Percentiles rank a stretch among this genome's conserved stretches.
phyloP scores from a whole-genome alignment of 2,888 invertebrate genomes.

The Oscheius onirici region DNA sequence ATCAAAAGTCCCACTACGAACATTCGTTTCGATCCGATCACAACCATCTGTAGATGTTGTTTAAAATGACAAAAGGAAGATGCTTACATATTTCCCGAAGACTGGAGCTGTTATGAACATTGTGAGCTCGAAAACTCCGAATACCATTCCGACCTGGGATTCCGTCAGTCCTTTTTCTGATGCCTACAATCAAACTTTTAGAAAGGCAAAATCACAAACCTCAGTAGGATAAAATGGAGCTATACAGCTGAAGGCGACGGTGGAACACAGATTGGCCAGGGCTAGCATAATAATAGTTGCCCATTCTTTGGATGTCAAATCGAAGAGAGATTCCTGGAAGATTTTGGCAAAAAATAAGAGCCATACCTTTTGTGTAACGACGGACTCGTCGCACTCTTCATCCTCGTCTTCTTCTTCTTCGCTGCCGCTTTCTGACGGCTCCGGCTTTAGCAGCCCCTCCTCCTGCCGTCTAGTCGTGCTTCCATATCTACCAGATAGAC shows the following conservation, averaged over 20 bases:
- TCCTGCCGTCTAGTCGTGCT: slow-evolving; percentile 32
- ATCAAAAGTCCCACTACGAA: slow-evolving; percentile 86
- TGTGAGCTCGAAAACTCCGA: slow-evolving; percentile 70
- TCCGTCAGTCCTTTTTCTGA: slow-evolving; percentile 65
- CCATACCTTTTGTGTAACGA: slow-evolving; percentile 7
- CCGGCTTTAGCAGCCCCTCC: slow-evolving; percentile 31
- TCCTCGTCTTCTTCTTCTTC: slow-evolving; percentile 35
- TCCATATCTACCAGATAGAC: slow-evolving; percentile 30
- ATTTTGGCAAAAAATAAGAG: too few species aligned
- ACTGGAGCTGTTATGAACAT: slow-evolving; percentile 71
- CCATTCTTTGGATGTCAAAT: slow-evolving; percentile 55
- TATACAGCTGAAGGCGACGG: slow-evolving; percentile 70
- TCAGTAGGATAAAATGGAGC: slow-evolving; percentile 71
- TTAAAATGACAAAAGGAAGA: neutral
- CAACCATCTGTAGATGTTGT: slow-evolving; percentile 77
- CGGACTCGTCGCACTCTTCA: slow-evolving; percentile 28
- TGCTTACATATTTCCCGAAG: slow-evolving; percentile 68
- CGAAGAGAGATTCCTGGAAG: slow-evolving; percentile 30
- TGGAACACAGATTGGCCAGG: slow-evolving; percentile 69
- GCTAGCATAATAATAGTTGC: slow-evolving; percentile 67
- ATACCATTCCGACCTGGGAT: slow-evolving; percentile 70
- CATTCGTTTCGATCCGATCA: slow-evolving; percentile 82
- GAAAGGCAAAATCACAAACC: slow-evolving; percentile 39
- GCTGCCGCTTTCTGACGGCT: slow-evolving; percentile 13
- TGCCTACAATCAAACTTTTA: slow-evolving; percentile 47